These are phyloP conservation scores for Micromesistius poutassou DNA, from an alignment of 2,797 vertebrate species.

Conservation along the genomic window DNA sequence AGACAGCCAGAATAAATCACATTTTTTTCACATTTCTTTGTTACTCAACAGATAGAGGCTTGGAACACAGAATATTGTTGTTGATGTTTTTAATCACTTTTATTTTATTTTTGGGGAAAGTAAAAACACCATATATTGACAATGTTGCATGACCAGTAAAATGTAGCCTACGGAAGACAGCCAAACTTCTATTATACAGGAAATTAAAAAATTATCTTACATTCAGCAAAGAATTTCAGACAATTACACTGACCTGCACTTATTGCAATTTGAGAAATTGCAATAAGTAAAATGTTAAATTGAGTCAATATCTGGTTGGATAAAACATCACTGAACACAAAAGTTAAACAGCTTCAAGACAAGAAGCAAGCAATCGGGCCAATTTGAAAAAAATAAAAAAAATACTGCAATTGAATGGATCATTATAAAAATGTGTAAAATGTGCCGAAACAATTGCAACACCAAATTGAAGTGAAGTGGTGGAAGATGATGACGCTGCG, in stretches of 20 bases:
- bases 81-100: constrained; percentile 23
- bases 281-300: background rate
- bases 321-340: constrained; percentile 4
- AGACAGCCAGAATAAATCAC: background rate
- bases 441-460: constrained; percentile 39
- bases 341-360: background rate
- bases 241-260: background rate
- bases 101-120: constrained; percentile 57
- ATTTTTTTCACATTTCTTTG: background rate
- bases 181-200: constrained; percentile 12
- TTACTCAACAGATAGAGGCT: background rate
- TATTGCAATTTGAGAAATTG: background rate
- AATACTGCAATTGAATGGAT: constrained; percentile 9
- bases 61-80: background rate
- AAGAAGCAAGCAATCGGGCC: background rate
- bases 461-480: constrained; percentile 27
- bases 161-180: constrained; percentile 16
- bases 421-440: constrained; percentile 45
- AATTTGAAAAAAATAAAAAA: constrained; percentile 29
- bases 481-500: constrained; percentile 3
- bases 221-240: constrained; percentile 20
- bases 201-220: constrained; percentile 1
- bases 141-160: constrained; percentile 13
- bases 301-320: background rate
- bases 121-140: constrained; percentile 24